Evolutionary conservation across 1,140 invertebrate species (phyloP), one percentile per base, ranked within the genome.

Genomic region (Drosophila grimshawi): DNA sequence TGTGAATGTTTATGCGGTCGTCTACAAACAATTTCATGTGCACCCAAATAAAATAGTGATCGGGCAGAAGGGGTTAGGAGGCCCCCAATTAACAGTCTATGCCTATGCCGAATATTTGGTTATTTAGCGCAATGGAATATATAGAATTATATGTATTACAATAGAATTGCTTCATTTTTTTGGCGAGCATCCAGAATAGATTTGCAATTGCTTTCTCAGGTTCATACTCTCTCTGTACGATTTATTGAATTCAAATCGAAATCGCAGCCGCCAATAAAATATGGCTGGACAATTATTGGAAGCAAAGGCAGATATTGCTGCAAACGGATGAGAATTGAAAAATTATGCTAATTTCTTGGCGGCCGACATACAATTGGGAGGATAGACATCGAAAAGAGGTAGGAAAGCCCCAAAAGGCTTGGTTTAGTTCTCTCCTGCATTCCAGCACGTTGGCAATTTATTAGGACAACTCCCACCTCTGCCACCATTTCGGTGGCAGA

Each of bases 371-470:
- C 81, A 86, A 85, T 85, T 86, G 86, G 82, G 64, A 79, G 37
- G 19, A 48, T 19, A 19, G 19, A 19, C 0, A 19, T 19, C 19
- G 19, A 64, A 80, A 86, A 86, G 86, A 83, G 82, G 64, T 69
- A 51, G 19, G 45, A 29, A 67, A 82, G 77, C 73, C 80, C 80
- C 83, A 89, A 89, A 78, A 80, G 80, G 85, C 19, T 88, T 43
- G 10, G 39, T 10, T 41, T 41, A 43, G 8, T 43, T 6, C 39
- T 89, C 82, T 78, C 53, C 51, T 66, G 85, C 80, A 88, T 89
- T 78, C 76, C 74, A 61, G 83, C 85, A 88, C 83, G 83, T 88
- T 89, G 85, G 83, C 85, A 83, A 88, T 89, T 88, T 89, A 89
- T 89, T 83, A 89, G 81, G 48, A 32, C 48, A 35, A 30, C 27